A percentile compares a stretch with the other conserved stretches of the same genome.
phyloP scores from a whole-genome alignment of 2,113 vertebrate genomes.

The Rhinopomastus cyanomelas region DNA sequence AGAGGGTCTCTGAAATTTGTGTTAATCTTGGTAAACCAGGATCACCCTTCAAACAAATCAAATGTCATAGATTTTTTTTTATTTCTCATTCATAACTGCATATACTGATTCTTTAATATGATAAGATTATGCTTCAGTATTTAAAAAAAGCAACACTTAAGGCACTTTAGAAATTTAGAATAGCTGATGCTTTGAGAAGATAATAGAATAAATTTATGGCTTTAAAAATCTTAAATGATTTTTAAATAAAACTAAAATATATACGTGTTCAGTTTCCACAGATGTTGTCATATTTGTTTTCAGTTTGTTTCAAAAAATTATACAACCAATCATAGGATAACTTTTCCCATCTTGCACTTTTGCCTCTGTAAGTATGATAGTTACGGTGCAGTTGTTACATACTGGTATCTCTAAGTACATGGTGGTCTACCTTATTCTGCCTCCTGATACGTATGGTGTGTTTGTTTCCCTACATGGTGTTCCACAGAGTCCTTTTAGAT shows the following conservation, averaged over 20 bases:
- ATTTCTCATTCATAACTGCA: not conserved
- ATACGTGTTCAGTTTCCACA: not conserved
- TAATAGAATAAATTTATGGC: not conserved
- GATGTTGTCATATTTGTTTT: not conserved
- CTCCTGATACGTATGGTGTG: not conserved
- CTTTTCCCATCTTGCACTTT: not conserved
- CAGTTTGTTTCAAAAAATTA: not conserved
- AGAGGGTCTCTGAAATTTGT: not conserved
- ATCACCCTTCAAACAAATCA: not conserved
- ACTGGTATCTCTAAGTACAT: not conserved
- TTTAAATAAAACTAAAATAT: not conserved
- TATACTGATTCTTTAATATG: not conserved
- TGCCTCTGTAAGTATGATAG: not conserved
- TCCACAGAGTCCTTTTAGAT: not conserved
- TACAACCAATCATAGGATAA: not conserved
- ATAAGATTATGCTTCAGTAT: not conserved
- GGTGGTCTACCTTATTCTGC: not conserved
- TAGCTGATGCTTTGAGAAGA: not conserved
- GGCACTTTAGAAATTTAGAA: not conserved
- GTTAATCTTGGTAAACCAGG: not conserved
- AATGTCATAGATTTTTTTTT: not conserved
- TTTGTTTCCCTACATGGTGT: not conserved
- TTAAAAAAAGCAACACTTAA: not conserved
- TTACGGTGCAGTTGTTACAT: not conserved
- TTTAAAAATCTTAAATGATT: not conserved